Conservation (phyloP, 2,113 vertebrate genomes). For the Lagopus leucura region DNA sequence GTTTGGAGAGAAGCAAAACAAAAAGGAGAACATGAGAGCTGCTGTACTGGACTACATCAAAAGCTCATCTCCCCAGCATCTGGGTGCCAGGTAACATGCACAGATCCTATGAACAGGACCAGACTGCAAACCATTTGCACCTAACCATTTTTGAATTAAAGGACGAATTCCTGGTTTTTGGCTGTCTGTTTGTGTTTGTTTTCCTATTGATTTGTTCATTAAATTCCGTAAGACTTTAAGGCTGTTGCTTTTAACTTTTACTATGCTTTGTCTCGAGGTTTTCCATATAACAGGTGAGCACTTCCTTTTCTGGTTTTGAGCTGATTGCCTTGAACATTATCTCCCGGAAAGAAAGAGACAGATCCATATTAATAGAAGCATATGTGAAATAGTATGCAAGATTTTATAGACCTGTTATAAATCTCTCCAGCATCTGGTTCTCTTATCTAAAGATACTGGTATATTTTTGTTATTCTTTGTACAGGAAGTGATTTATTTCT, state of each 20-base stretch:
- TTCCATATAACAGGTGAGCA: background rate
- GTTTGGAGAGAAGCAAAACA: background rate
- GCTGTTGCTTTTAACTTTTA: background rate
- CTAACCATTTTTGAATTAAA: background rate
- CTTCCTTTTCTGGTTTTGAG: background rate
- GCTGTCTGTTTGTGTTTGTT: background rate
- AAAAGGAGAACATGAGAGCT: background rate
- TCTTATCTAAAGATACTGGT: background rate
- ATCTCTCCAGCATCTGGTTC: background rate
- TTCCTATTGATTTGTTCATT: background rate
- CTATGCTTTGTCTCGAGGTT: rapidly evolving
- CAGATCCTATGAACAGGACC: background rate
- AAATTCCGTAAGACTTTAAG: background rate
- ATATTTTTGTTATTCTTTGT: background rate
- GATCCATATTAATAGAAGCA: background rate
- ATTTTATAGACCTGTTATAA: background rate
- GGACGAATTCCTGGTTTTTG: background rate
- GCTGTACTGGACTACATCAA: background rate
- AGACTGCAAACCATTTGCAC: background rate
- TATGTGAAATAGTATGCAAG: background rate
- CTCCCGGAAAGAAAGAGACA: background rate
- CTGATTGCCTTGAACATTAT: background rate
- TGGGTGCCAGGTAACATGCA: background rate
- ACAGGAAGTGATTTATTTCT: background rate
- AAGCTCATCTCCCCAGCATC: background rate